phyloP scores from a whole-genome alignment of 2,113 vertebrate genomes.

The Saccopteryx bilineata region DNA sequence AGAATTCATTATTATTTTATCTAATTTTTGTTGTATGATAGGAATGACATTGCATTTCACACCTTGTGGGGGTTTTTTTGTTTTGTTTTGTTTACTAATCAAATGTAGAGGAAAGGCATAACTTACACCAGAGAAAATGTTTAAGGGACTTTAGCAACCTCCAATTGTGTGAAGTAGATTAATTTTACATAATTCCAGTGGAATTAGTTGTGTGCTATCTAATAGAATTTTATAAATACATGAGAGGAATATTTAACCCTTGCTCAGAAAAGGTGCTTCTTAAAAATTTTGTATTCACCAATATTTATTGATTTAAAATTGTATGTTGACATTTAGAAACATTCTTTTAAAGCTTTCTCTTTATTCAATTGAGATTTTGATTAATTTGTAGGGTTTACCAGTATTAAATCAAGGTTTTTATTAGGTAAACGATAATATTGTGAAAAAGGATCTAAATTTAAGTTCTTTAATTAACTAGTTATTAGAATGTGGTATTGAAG shows the following conservation, averaged over 20 bases:
- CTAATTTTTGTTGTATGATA: background rate
- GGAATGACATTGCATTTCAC: background rate
- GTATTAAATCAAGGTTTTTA: background rate
- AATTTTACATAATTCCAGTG: background rate
- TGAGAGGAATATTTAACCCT: conserved; percentile 5
- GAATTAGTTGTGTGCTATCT: background rate
- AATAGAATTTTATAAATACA: background rate
- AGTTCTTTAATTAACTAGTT: conserved; percentile 13
- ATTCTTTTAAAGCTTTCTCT: background rate
- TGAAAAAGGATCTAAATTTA: background rate
- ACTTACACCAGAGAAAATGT: conserved; percentile 6
- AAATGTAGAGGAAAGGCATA: conserved; percentile 11
- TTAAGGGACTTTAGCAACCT: background rate
- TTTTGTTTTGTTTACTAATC: background rate
- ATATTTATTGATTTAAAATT: conserved; percentile 8
- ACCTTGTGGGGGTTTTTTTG: background rate
- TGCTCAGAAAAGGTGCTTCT: background rate
- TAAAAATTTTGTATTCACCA: background rate
- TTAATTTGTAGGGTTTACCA: conserved; percentile 5
- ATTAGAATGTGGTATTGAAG: conserved; percentile 1
- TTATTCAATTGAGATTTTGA: conserved; percentile 48
- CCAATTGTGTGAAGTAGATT: background rate
- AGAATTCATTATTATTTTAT: background rate
- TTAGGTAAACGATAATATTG: background rate
- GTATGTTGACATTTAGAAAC: conserved; percentile 10